Percentiles rank a stretch among this genome's conserved stretches.
Conservation (phyloP, 2,888 invertebrate genomes). For the Drosophila mayaguana region DNA sequence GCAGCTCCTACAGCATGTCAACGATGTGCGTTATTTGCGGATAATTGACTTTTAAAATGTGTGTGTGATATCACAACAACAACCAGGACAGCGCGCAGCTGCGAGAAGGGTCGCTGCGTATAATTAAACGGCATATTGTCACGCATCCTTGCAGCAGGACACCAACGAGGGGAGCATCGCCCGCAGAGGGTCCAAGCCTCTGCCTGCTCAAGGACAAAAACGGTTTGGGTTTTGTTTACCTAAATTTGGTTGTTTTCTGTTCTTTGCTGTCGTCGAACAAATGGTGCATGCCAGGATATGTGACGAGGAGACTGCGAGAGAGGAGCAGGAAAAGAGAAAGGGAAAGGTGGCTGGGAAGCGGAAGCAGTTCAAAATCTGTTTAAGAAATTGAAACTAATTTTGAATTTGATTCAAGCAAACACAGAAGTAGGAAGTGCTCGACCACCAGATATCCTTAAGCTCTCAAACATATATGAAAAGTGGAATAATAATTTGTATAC, state of each 20-base stretch:
- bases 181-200: conserved; percentile 8
- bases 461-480: no score
- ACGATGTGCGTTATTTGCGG: conserved; percentile 80
- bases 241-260: conserved; percentile 43
- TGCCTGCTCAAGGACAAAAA: conserved; percentile 42
- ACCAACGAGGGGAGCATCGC: neutral
- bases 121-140: conserved; percentile 80
- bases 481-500: no score
- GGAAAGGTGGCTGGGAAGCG: no score
- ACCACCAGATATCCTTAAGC: neutral
- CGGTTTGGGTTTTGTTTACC: conserved; percentile 28
- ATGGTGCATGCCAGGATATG: conserved; percentile 25
- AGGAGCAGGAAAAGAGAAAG: neutral
- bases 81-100: conserved; percentile 17
- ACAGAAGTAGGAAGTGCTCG: neutral
- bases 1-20: conserved; percentile 40
- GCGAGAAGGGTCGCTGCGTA: conserved; percentile 71
- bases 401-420: conserved; percentile 22
- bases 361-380: neutral
- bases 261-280: conserved; percentile 27
- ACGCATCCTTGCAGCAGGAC: conserved; percentile 64
- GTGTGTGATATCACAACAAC: conserved; percentile 76
- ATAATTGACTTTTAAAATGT: conserved; percentile 81
- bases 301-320: neutral
- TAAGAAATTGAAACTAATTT: conserved; percentile 4